Conservation (phyloP, 2,113 vertebrate genomes). For the Tricholaema leucomelas region DNA sequence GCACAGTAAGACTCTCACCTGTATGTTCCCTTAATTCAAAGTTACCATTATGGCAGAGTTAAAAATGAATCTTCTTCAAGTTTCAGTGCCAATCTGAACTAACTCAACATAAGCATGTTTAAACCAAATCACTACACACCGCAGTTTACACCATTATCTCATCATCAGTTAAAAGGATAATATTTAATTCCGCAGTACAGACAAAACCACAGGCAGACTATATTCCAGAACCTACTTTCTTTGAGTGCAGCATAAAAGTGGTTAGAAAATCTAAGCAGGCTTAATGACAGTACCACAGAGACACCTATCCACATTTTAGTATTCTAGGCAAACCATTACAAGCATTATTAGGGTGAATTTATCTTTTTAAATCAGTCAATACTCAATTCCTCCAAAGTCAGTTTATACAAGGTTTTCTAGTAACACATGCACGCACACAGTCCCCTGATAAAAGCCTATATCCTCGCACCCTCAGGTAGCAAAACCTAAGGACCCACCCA, state of each 20-base stretch:
- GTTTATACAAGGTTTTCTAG: background rate
- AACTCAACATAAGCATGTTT: background rate
- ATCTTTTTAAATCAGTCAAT: background rate
- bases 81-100: background rate
- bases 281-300: background rate
- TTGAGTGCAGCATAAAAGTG: background rate
- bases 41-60: background rate
- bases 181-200: background rate
- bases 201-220: background rate
- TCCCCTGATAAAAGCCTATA: background rate
- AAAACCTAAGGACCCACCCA: background rate
- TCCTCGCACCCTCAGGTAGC: background rate
- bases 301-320: background rate
- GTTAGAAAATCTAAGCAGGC: background rate
- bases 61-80: background rate
- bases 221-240: background rate
- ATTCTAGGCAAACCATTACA: background rate
- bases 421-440: too few species aligned
- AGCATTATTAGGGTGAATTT: background rate
- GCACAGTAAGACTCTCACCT: background rate
- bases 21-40: background rate
- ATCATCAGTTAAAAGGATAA: background rate
- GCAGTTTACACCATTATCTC: background rate
- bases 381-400: background rate
- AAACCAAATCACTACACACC: background rate